Base-by-base conservation (phyloP, 2,888 invertebrate species). In the Aphrophora alni region DNA sequence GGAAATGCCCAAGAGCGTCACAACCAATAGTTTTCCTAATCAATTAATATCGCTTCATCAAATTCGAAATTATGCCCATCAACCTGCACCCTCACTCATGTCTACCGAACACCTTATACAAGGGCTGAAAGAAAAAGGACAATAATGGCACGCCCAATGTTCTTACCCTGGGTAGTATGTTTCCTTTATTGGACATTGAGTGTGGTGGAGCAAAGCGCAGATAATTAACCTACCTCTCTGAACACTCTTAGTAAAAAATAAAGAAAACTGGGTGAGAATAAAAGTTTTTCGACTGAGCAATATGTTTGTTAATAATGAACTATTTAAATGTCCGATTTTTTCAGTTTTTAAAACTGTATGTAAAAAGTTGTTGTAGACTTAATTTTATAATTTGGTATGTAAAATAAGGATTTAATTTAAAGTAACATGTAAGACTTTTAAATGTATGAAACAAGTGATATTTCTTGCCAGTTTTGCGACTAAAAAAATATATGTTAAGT, bases 31-130 rank as follows among this genome's bases (percentile, higher is more conserved):
- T 75, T 97, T 97, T 89, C 97, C 97, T 82, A 97, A 97, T 88
- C 97, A 97, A 89, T 91, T 97, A 89, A 97, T 97, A 89, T 97
- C 97, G 85, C 91, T 98, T 85, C 98, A 98, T 89, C 98, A 98
- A 90, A 98, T 98, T 87, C 93, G 98, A 89, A 98, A 98, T 89
- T 98, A 97, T 89, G 96, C 97, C 83, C 97, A 97, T 88, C 97
- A 97, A 88, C 97, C 97, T 82, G 93, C 95, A 84, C 91, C 92
- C 59, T 83, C 85, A 79, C 82, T 85, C 73, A 84, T 86, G 84
- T 84, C 85, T 82, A 84, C 85, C 73, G 86, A 86, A 77, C 86
- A 86, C 82, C 83, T 86, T 71, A 83, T 86, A 80, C 85, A 85
- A 74, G 85, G 86, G 26, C 84, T 86, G 75, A 86, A 85, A 80